Conservation (phyloP, 2,113 vertebrate genomes). For the Sigmodon hispidus region DNA sequence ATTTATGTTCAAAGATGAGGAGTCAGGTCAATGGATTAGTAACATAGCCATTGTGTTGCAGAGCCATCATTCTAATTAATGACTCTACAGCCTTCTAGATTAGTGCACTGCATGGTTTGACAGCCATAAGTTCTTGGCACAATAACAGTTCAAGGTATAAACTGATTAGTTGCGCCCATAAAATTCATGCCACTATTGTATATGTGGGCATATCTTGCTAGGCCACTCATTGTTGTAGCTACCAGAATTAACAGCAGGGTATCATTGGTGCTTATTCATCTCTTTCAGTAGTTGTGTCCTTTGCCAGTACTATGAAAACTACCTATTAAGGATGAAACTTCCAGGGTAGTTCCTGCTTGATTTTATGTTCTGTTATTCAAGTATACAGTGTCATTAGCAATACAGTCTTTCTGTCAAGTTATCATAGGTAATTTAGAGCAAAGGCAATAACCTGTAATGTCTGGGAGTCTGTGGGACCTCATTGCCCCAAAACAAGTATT, state of each 20-base stretch:
- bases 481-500: not conserved
- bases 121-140: not conserved
- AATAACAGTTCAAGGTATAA: not conserved
- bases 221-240: not conserved
- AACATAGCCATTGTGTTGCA: not conserved
- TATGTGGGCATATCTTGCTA: not conserved
- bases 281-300: not conserved
- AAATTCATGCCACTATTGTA: not conserved
- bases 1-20: not conserved
- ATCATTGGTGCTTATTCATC: not conserved
- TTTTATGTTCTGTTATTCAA: not conserved
- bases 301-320: not conserved
- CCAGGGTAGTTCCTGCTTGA: not conserved
- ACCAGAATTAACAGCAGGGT: not conserved
- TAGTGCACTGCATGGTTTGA: not conserved
- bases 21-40: not conserved
- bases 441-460: not conserved
- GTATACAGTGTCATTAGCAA: not conserved
- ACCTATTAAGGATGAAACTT: not conserved
- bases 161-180: not conserved
- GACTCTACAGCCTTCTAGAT: not conserved
- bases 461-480: not conserved
- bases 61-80: not conserved
- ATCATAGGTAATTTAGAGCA: not conserved
- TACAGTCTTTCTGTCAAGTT: not conserved